These are phyloP conservation scores for Laodelphax striatellus DNA, from an alignment of 1,140 invertebrate species.

Conservation along the genomic window DNA sequence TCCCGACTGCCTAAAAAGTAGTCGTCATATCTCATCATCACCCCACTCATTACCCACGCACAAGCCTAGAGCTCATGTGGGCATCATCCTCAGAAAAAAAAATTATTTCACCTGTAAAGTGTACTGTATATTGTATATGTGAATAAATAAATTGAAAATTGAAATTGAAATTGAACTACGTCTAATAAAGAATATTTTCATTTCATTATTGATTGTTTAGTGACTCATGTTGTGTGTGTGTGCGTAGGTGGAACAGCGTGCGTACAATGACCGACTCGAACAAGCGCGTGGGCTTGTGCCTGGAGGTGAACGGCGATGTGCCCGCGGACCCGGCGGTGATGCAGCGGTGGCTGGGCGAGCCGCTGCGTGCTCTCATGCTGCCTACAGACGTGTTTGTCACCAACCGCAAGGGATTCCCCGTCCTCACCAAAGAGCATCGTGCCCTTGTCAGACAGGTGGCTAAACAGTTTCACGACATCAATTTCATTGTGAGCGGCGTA, in stretches of 20 bases:
- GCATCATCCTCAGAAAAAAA: no score
- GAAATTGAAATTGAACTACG: no score
- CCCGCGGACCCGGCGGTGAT: constrained; percentile 51
- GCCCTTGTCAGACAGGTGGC: constrained; percentile 46
- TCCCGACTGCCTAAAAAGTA: no score
- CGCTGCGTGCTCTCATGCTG: constrained; percentile 73
- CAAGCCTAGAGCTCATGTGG: no score
- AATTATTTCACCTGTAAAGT: no score
- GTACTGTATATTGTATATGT: no score
- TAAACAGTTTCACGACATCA: constrained; percentile 30
- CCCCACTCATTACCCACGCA: no score
- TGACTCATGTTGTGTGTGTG: no score
- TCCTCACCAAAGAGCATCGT: constrained; percentile 78
- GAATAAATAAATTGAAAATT: no score
- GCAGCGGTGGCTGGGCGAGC: constrained; percentile 85
- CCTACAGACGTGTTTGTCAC: constrained; percentile 69
- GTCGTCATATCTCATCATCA: no score
- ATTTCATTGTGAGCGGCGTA: constrained; percentile 67
- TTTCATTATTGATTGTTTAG: no score
- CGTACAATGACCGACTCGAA: constrained; percentile 62
- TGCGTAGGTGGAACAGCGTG: constrained; percentile 71
- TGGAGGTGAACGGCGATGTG: constrained; percentile 51
- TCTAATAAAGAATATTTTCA: no score
- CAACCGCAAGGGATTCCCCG: constrained; percentile 77
- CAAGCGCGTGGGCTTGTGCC: constrained; percentile 56